These are phyloP conservation scores for Tiaroga cobitis DNA, from an alignment of 2,797 vertebrate genomes.

Conservation along the genomic window DNA sequence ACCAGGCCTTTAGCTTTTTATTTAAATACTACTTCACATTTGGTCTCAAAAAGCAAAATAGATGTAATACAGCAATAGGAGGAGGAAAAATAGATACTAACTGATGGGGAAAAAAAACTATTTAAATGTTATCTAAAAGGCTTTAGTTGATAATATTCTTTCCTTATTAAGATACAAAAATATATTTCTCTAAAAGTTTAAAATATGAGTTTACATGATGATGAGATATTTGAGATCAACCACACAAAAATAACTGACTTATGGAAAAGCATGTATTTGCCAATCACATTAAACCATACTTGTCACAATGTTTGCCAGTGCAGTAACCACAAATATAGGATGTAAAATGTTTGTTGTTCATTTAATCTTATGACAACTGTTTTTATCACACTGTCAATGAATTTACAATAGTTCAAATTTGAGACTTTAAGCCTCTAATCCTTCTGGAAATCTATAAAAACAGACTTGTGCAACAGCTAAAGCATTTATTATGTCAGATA, in stretches of 20 bases:
- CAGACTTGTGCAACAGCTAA: neutral
- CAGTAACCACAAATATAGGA: too few relatives aligned
- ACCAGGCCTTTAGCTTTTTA: constrained; percentile 61
- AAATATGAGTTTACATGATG: neutral
- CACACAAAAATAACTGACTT: neutral
- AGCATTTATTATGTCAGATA: neutral
- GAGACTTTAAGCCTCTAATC: neutral
- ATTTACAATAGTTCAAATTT: neutral
- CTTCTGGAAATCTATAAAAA: neutral
- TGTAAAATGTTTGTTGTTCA: neutral
- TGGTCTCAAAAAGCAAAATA: constrained; percentile 26
- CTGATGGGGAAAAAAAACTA: neutral
- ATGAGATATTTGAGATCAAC: neutral
- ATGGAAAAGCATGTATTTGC: neutral
- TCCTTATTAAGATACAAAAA: neutral
- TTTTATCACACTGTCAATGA: neutral
- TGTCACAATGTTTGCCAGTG: neutral
- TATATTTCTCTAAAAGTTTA: neutral
- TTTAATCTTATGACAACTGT: neutral
- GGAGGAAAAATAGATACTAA: neutral
- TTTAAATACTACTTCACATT: constrained; percentile 65
- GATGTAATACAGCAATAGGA: neutral
- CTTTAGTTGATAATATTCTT: neutral
- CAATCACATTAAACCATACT: neutral
- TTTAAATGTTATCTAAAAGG: neutral